Base-by-base conservation (phyloP, 2,888 invertebrate genomes). In the Oegoconia quadripuncta region DNA sequence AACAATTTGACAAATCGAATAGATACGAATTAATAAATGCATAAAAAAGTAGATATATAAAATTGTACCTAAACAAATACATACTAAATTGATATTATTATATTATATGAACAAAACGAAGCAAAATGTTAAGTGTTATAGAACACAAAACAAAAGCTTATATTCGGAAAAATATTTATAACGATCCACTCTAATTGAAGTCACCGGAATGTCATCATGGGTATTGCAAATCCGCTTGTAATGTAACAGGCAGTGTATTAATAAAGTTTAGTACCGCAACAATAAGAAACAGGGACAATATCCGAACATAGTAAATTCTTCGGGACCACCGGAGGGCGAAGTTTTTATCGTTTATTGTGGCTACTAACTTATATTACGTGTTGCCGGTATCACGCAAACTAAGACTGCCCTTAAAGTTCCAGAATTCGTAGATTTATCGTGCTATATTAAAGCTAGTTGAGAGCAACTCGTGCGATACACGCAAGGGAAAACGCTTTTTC, bases 301-400 rank as follows among this genome's bases (percentile, higher is more conserved):
- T 64, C 46, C 50, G 50, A 52, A 47, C 46, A 42, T 39, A 49
- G 46, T 59, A 53, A 64, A 58, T 62, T 55, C 54, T 54, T 57
- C 53, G 39, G 39, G 42, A 35, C 44, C 42, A 41, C 44, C 27
- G 31, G 36, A 52, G 45, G 52, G 42, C 41, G 49, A 55, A 64
- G 50, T 63, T 67, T 64, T 67, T 63, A 62, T 64, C 46, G 64
- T 48, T 49, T 55, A 53, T 58, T 57, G 55, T 58, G 59, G 49
- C 59, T 55, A 53, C 50, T 64, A 68, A 62, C 51, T 60, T 59
- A 67, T 64, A 67, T 75, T 63, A 74, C 64, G 65, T 69, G 66
- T 55, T 42, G 43, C 43, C 37, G 17, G 33, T 28, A 56, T 52
- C 73, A 74, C 72, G 72, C 74, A 38, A 74, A 42, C 48, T 38